Evolutionary conservation across 2,888 invertebrate genomes (phyloP), one percentile per base, ranked within the genome.

Genomic region (Hetaerina titia): DNA sequence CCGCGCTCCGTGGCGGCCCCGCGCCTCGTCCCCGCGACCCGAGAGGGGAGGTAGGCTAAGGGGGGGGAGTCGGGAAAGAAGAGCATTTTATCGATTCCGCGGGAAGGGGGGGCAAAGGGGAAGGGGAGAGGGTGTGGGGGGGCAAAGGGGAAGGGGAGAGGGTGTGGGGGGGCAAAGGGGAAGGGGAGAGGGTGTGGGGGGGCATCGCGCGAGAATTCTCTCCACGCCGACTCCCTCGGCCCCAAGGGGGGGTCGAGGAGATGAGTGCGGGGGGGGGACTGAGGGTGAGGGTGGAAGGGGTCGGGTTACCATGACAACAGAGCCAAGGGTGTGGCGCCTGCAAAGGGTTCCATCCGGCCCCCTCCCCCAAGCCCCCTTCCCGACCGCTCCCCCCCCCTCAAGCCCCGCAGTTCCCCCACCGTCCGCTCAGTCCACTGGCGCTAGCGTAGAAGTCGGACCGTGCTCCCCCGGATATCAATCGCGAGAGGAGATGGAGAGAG

Each of bases 21-120:
- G 97, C 97, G 97, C 97, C 97, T 97, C 97, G 97, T 97, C 96
- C 96, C 97, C 97, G 97, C 96, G 97, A 96, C 96, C 97, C 97
- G 97, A 96, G 96, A 96, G 96, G 96, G 58, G 94, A 88, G 95
- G 89, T 88, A 69, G 56, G 45, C 17, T 2, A 45, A 45, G 45
- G 45, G 45, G 45, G 45, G 45, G 45, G 45, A 45, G 45, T 45
- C 6, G 60, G 64, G 92, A 94, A 22, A 74, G 45, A 81, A 92
- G 60, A n/a, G 25, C 81, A 15, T 13, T 8, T 31, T 81, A 81
- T 81, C 81, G 92, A 87, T 45, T 63, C 95, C 96, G 97, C n/a
- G 58, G 64, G 87, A 69, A 31, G 56, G 95, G 89, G 90, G 60
- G 25, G 89, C 87, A 74, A 90, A 96, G 96, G 96, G 96, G 96